These are phyloP conservation scores for Turdus rufiventris DNA, from an alignment of 2,113 vertebrate genomes.

Conservation along the genomic window DNA sequence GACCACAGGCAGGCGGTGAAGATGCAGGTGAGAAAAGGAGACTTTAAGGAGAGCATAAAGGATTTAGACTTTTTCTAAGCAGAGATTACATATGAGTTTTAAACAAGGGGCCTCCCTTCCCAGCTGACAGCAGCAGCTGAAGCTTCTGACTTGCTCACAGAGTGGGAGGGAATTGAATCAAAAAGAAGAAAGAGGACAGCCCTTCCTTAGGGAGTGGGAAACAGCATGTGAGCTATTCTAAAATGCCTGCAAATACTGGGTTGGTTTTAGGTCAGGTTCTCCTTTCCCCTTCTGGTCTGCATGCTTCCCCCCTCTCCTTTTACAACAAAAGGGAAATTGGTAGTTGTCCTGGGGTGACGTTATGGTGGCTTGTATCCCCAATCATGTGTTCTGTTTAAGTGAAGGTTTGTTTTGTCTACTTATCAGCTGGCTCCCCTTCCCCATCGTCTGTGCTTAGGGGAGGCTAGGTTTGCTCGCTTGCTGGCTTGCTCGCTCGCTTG, in stretches of 20 bases:
- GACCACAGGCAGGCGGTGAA: not conserved
- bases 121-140: conserved; percentile 70
- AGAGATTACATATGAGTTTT: conserved; percentile 57
- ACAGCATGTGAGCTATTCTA: conserved; percentile 73
- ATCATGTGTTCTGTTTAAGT: too few relatives aligned
- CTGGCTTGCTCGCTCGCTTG: too few relatives aligned
- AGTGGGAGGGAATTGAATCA: conserved; percentile 76
- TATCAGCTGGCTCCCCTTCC: too few relatives aligned
- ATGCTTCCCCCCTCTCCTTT: not conserved
- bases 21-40: not conserved
- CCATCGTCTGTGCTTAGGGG: too few relatives aligned
- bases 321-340: conserved; percentile 72
- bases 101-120: conserved; percentile 61
- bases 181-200: conserved; percentile 72
- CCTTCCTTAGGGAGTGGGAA: conserved; percentile 71
- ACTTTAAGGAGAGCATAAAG: not conserved
- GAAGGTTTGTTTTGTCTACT: too few relatives aligned
- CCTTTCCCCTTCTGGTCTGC: not conserved
- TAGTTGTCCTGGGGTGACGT: too few relatives aligned
- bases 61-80: not conserved
- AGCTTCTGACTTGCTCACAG: conserved; percentile 63
- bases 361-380: too few relatives aligned
- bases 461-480: too few relatives aligned
- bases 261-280: conserved; percentile 65
- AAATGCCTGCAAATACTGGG: conserved; percentile 66